Conservation (phyloP, 2,113 vertebrate species). For the Antechinus flavipes region DNA sequence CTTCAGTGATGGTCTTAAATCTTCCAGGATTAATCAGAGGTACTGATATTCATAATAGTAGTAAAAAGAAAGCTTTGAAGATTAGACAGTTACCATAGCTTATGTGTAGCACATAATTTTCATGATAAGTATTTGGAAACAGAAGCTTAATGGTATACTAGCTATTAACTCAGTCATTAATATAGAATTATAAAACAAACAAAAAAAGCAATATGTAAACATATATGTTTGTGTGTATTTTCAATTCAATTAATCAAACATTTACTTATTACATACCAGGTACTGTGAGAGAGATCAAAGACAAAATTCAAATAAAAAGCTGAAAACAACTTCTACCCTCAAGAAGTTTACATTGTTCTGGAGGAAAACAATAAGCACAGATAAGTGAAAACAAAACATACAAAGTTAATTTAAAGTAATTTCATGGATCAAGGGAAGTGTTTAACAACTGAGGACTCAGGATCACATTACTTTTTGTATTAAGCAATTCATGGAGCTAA, state of each 20-base stretch:
- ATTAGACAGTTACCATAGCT: conserved; percentile 71
- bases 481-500: neutral
- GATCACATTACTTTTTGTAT: neutral
- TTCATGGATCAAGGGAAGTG: neutral
- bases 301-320: neutral
- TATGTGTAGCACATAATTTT: conserved; percentile 51
- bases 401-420: neutral
- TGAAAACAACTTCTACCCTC: neutral
- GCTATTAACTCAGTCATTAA: neutral
- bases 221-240: neutral
- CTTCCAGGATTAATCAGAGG: conserved; percentile 88
- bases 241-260: neutral
- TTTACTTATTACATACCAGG: neutral
- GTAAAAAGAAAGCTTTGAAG: conserved; percentile 80
- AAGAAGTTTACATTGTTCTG: neutral
- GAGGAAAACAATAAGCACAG: neutral
- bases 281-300: neutral
- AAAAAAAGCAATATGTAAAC: conserved; percentile 1
- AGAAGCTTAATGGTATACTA: neutral
- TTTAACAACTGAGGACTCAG: neutral
- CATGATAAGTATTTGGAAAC: conserved; percentile 40
- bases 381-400: neutral
- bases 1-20: conserved; percentile 69
- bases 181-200: neutral
- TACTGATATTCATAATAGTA: conserved; percentile 83